A percentile compares a stretch with the other conserved stretches of the same genome.
Conservation (phyloP, 2,797 vertebrate genomes). For the Enoplosus armatus region DNA sequence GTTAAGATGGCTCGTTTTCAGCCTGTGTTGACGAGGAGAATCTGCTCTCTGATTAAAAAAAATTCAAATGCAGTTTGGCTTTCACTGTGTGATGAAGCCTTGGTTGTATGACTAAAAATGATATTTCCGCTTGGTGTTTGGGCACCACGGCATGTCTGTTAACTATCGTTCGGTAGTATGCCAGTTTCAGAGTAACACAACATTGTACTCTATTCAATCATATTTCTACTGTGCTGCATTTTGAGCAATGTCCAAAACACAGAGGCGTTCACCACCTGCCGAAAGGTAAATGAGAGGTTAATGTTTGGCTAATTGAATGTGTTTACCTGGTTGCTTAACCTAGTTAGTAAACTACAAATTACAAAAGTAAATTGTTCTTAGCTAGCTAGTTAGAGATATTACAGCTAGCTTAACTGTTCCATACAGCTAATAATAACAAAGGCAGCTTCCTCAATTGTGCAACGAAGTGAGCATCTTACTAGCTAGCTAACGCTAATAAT, state of each 20-base stretch:
- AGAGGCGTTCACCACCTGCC: conserved; percentile 13
- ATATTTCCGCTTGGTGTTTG: conserved; percentile 25
- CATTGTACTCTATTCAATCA: neutral
- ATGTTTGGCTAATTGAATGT: neutral
- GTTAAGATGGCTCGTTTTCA: conserved; percentile 4
- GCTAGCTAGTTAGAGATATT: too few species aligned
- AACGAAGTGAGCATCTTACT: conserved; percentile 1
- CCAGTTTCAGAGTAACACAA: conserved; percentile 1
- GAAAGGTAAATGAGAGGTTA: neutral
- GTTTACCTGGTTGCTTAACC: neutral
- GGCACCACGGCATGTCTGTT: conserved; percentile 49
- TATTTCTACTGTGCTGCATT: conserved; percentile 1
- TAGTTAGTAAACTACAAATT: neutral
- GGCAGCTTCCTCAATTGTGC: neutral
- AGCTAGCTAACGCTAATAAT: conserved; percentile 3
- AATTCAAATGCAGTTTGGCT: neutral
- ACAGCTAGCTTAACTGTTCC: neutral
- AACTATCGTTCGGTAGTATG: neutral
- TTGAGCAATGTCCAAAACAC: neutral
- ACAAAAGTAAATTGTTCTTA: neutral
- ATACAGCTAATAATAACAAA: neutral
- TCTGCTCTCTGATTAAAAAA: neutral
- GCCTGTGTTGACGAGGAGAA: neutral
- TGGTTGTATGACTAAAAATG: neutral
- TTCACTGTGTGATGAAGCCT: neutral